Base-by-base conservation (phyloP, 2,888 invertebrate species). In the Eurois occulta region DNA sequence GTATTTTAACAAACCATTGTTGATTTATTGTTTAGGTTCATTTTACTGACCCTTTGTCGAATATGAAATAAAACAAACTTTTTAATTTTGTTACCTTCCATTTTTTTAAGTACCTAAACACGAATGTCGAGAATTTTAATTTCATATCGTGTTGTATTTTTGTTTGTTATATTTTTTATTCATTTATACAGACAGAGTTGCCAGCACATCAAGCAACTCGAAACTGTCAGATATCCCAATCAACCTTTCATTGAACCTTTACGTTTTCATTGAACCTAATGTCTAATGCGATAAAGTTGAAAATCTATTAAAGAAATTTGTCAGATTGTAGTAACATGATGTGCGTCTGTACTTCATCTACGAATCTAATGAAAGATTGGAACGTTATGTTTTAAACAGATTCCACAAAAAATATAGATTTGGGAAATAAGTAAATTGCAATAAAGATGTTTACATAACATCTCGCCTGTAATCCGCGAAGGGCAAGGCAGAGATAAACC, bases 1-100 rank as follows among this genome's bases (percentile, higher is more conserved):
- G 28, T 24, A 52, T 65, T 73, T 32, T 24, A 24, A 5, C 28
- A 38, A 58, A 58, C 46, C 55, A 28, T 66, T 77, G 28, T 58
- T 77, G 66, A 77, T 75, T 52, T 76, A 77, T 77, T 75, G n/a
- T 67, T 66, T 46, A 21, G 43, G 69, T 69, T 48, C 78, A 69
- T 48, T 66, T 48, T 18, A 64, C 35, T 66, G 65, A 43, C 21
- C 65, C 77, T 41, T 76, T 18, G 41, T 66, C 41, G 13, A 52
- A 43, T 77, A 35, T 35, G 41, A 18, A 76, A 77, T 35, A n/a
- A 66, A 77, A 77, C 38, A 76, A 41, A 41, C 28, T 76, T 21
- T 32, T 46, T 13, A 21, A 75, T 75, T 46, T 24, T 28, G n/a
- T 38, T 62, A 60, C 60, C 21, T 60, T 60, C 21, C 10, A 35